Percentiles rank a stretch among this genome's conserved stretches.
Evolutionary conservation across 2,113 vertebrate species (phyloP).

Genomic region (Onychostoma macrolepis): DNA sequence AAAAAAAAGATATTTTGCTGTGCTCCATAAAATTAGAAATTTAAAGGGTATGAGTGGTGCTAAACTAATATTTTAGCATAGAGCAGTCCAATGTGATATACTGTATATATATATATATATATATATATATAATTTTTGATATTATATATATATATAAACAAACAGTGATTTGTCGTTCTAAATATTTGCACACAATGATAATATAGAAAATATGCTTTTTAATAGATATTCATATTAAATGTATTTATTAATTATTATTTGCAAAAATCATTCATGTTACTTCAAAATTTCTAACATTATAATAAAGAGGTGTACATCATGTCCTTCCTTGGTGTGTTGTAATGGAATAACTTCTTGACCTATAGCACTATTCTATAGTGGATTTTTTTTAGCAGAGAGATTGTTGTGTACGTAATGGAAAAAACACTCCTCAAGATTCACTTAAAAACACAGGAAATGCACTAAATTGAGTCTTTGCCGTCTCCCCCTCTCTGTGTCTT

Average conservation of each 20-base stretch:
- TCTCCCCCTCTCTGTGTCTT: not conserved
- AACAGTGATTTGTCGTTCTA: no score
- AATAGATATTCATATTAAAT: not conserved
- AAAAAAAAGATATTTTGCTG: no score
- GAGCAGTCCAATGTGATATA: no score
- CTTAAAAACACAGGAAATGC: conserved; percentile 90
- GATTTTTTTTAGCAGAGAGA: conserved; percentile 12
- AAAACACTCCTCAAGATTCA: conserved; percentile 79
- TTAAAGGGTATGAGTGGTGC: no score
- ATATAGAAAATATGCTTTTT: no score
- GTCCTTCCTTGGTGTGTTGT: not conserved
- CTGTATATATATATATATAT: no score
- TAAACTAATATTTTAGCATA: no score
- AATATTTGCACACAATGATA: no score
- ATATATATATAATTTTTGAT: no score
- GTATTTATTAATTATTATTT: not conserved
- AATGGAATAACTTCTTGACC: not conserved
- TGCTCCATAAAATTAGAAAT: no score
- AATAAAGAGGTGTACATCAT: not conserved
- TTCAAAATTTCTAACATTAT: not conserved
- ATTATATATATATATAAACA: no score
- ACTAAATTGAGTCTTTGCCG: conserved; percentile 76
- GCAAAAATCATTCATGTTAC: not conserved
- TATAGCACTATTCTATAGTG: not conserved
- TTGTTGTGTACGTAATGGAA: conserved; percentile 86